Evolutionary conservation across 2,113 vertebrate genomes (phyloP), one percentile per base, ranked within the genome.

Genomic region (Stomatorhinus ivindoensis): DNA sequence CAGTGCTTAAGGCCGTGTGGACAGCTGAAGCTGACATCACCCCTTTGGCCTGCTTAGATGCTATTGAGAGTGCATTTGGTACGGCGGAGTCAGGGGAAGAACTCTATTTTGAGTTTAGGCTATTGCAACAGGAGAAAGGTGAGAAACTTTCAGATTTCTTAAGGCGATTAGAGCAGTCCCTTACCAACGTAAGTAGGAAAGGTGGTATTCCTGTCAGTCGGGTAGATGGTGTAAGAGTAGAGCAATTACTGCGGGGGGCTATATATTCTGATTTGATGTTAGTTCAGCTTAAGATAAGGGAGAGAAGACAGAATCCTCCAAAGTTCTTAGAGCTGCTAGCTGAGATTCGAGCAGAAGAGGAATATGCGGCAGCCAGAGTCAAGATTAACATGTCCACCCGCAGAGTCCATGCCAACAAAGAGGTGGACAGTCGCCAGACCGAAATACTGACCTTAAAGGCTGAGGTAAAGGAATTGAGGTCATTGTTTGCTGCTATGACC

Each of bases 1-100:
- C 53, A 21, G 53, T 55, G 21, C 19, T 24, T 5, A 24, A 55
- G 0, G 21, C 19, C 0, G 53, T 55, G 53, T 6, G 86, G n/a
- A 48, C 17, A 48, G 24, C 89, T 4, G 47, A 90, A 3, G 21
- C 87, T 46, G 89, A 88, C 10, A 76, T 88, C 55, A 88, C 11
- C 21, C 90, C 89, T 61, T 19, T 3, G 21, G 24, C 55, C 8
- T 90, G 47, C 47, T 87, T 90, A 80, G 65, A 90, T 24, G 88
- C 88, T 42, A 65, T 89, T n/a, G 88, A 88, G 85, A 89, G 86
- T 91, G 69, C 69, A n/a, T 91, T 89, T 89, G 90, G 21, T 55
- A 83, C 73, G 8, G 55, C 61, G 48, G 69, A 90, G 86, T 80
- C 86, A 4, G 69, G 73, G 3, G 73, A 90, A 83, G 73, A 90